A percentile compares a stretch with the other conserved stretches of the same genome.
Conservation (phyloP, 2,113 vertebrate species). For the Hippotragus niger region DNA sequence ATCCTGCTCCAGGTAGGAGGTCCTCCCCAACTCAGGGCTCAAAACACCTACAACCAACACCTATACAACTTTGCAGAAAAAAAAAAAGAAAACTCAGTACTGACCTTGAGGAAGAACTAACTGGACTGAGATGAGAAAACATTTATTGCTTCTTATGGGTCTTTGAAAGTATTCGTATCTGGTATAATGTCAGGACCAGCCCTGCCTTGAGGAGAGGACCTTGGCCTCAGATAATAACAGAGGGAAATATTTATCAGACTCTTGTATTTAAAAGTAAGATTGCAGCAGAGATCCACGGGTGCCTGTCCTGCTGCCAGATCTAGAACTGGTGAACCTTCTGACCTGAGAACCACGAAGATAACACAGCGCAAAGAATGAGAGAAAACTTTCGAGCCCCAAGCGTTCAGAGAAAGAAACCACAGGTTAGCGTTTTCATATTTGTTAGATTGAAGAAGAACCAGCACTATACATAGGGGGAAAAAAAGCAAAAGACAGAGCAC, state of each 20-base stretch:
- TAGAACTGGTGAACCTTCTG: not conserved
- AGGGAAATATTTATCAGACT: not conserved
- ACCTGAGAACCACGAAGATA: not conserved
- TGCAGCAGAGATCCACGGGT: not conserved
- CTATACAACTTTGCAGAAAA: not conserved
- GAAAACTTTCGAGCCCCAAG: not conserved
- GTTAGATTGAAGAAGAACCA: not conserved
- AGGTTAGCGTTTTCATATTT: not conserved
- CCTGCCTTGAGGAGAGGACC: not conserved
- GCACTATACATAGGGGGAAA: not conserved
- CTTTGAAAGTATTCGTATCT: not conserved
- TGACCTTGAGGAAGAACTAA: not conserved
- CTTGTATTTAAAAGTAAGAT: not conserved
- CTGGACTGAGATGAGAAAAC: not conserved
- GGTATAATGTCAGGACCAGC: not conserved
- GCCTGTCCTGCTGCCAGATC: not conserved
- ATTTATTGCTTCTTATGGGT: not conserved
- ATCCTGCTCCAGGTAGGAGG: conserved; percentile 93
- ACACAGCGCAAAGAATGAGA: not conserved
- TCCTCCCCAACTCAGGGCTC: not conserved
- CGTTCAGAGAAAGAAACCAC: not conserved
- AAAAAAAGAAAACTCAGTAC: not conserved
- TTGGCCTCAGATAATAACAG: not conserved
- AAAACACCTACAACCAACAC: not conserved
- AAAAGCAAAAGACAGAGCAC: not conserved